phyloP scores from a whole-genome alignment of 1,140 invertebrate genomes.

The Drosophila miranda region DNA sequence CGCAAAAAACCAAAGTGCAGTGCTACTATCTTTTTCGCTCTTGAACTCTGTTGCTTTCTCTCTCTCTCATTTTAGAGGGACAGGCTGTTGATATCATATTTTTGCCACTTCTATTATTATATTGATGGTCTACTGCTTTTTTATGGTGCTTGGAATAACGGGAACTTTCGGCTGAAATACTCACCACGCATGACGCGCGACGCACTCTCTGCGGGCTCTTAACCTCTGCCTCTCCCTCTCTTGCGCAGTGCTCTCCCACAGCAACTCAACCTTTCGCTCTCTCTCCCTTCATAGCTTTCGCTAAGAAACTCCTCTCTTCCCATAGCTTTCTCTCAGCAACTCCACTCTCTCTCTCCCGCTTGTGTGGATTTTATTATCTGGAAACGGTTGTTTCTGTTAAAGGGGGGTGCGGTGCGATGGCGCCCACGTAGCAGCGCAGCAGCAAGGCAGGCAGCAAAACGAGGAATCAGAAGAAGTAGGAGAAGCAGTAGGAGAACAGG shows the following conservation, averaged over 20 bases:
- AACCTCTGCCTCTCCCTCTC: conserved; percentile 11
- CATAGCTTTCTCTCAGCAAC: neutral
- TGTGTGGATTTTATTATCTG: conserved; percentile 68
- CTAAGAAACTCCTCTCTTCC: conserved; percentile 2
- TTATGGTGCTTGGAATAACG: conserved; percentile 56
- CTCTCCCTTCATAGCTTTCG: too few species aligned
- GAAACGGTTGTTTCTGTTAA: conserved; percentile 55
- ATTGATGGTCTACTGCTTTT: conserved; percentile 61
- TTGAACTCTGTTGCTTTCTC: conserved; percentile 14
- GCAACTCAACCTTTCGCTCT: too few species aligned
- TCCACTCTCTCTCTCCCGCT: conserved; percentile 33
- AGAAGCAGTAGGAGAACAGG: conserved; percentile 28
- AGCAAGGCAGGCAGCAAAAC: conserved; percentile 31
- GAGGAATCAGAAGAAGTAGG: conserved; percentile 34
- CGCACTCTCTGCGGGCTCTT: conserved; percentile 22
- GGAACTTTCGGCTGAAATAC: conserved; percentile 54
- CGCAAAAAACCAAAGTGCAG: conserved; percentile 50
- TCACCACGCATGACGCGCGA: conserved; percentile 54
- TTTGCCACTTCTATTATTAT: conserved; percentile 78
- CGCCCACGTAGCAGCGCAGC: conserved; percentile 62
- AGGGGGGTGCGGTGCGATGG: conserved; percentile 51
- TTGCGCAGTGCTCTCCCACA: neutral
- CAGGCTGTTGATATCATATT: conserved; percentile 80
- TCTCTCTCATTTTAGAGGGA: conserved; percentile 25
- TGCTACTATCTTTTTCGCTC: conserved; percentile 4